Evolutionary conservation across 2,113 vertebrate species (phyloP).

Genomic region (Puntigrus tetrazona): DNA sequence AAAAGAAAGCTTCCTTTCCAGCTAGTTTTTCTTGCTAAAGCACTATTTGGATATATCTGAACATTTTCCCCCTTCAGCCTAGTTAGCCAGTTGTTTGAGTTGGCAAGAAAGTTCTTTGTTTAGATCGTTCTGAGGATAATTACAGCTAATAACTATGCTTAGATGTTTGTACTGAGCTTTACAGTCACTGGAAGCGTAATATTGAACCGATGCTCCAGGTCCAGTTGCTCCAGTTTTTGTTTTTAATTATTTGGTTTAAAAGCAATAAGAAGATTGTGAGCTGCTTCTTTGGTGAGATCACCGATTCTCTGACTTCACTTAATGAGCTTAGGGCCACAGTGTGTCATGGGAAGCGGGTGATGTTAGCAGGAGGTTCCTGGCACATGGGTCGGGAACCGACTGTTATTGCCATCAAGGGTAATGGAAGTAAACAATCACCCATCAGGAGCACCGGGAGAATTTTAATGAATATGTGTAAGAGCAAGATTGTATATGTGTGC

Average conservation of each 20-base stretch:
- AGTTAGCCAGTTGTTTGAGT: background rate
- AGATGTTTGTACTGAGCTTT: background rate
- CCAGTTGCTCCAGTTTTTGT: no score
- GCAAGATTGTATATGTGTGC: no score
- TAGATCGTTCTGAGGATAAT: background rate
- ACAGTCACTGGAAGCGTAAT: background rate
- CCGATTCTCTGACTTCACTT: background rate
- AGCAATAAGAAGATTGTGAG: background rate
- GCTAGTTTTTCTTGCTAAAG: slow-evolving; percentile 1
- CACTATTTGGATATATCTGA: background rate
- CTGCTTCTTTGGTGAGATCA: background rate
- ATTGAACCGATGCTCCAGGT: background rate
- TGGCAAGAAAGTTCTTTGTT: background rate
- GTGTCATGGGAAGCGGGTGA: background rate
- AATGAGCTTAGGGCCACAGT: slow-evolving; percentile 7
- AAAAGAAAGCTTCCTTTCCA: background rate
- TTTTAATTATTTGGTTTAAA: background rate
- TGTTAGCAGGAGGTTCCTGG: background rate
- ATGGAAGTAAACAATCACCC: slow-evolving; percentile 33
- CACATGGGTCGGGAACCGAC: background rate
- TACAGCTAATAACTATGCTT: background rate
- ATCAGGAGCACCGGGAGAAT: background rate
- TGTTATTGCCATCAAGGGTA: slow-evolving; percentile 21
- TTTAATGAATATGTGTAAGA: slow-evolving; percentile 1
- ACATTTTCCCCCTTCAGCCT: background rate